A percentile compares a stretch with the other conserved stretches of the same genome.
phyloP scores from a whole-genome alignment of 2,797 vertebrate species.

The Danio kyathit region DNA sequence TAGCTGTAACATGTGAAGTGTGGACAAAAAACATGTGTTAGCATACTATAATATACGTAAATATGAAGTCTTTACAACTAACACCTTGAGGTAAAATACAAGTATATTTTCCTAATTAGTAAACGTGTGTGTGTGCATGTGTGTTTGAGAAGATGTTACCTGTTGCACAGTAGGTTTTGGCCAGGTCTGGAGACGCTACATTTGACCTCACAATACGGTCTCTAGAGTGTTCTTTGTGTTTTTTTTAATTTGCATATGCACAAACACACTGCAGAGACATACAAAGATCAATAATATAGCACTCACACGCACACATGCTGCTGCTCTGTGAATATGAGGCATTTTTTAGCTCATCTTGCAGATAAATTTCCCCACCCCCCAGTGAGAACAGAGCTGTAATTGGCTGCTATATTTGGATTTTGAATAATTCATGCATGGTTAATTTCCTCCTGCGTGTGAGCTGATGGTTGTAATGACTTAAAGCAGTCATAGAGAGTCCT shows the following conservation, averaged over 20 bases:
- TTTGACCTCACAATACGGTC: constrained; percentile 68
- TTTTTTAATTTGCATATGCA: constrained; percentile 54
- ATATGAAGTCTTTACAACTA: no score
- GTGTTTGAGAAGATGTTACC: not conserved
- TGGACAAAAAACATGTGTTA: no score
- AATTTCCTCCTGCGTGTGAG: constrained; percentile 67
- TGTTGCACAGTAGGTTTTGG: constrained; percentile 26
- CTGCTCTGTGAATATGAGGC: constrained; percentile 69
- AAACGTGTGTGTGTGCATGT: constrained; percentile 33
- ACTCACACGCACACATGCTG: constrained; percentile 49
- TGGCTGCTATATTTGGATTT: constrained; percentile 79
- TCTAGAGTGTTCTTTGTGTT: constrained; percentile 57
- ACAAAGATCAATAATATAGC: constrained; percentile 19
- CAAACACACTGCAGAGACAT: not conserved
- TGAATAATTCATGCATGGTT: constrained; percentile 79
- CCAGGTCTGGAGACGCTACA: constrained; percentile 65
- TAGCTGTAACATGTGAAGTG: no score
- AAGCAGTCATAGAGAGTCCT: constrained; percentile 58
- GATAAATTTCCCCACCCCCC: constrained; percentile 31
- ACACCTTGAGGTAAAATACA: no score
- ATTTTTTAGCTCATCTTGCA: constrained; percentile 66
- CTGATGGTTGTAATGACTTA: constrained; percentile 73
- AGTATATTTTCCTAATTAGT: not conserved
- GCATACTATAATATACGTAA: no score
- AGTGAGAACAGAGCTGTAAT: constrained; percentile 58